These are phyloP conservation scores for Teleogryllus oceanicus DNA, from an alignment of 2,888 invertebrate genomes.

Conservation along the genomic window DNA sequence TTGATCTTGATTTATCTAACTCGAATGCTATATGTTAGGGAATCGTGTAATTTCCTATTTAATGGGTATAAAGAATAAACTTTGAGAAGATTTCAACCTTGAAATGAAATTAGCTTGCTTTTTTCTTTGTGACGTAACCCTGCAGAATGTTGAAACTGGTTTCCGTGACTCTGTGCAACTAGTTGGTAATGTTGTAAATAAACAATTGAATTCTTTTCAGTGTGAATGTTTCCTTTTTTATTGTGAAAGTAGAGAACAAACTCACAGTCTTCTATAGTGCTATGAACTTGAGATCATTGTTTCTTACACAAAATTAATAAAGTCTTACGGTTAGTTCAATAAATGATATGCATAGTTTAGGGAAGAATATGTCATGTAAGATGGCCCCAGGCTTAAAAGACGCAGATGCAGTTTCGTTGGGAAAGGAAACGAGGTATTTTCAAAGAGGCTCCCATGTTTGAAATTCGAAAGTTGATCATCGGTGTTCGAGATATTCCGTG, in stretches of 20 bases:
- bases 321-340: not conserved
- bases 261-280: not conserved
- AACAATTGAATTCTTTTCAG: not conserved
- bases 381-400: not conserved
- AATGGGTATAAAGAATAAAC: too few relatives aligned
- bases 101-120: too few relatives aligned
- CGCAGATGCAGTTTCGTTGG: not conserved
- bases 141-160: not conserved
- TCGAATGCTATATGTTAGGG: too few relatives aligned
- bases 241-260: constrained; percentile 2
- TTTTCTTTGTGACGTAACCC: too few relatives aligned
- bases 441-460: not conserved
- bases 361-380: not conserved
- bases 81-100: too few relatives aligned
- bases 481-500: too few relatives aligned
- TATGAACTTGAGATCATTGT: not conserved
- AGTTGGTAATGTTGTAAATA: not conserved
- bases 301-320: not conserved
- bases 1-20: too few relatives aligned
- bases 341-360: constrained; percentile 1
- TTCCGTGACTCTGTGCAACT: not conserved
- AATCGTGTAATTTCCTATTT: too few relatives aligned
- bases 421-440: not conserved
- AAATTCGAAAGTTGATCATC: not conserved
- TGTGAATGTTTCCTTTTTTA: not conserved